Conservation (phyloP, 2,888 invertebrate genomes). For the Lysandra coridon region DNA sequence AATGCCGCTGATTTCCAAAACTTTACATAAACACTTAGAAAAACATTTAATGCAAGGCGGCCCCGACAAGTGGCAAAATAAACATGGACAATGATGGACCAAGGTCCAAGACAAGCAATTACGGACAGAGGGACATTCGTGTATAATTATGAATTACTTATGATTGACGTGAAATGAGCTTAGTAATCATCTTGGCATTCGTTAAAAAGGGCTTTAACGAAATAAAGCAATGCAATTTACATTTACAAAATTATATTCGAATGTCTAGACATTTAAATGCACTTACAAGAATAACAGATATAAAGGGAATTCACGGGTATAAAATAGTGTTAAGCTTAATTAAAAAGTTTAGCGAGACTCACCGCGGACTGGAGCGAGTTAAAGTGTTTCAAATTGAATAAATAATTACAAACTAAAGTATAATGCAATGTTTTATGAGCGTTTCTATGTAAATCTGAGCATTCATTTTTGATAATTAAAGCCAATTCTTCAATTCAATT, state of each 20-base stretch:
- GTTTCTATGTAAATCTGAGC: neutral
- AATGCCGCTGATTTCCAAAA: too few species aligned
- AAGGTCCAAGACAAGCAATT: neutral
- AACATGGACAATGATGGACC: neutral
- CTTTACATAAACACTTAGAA: too few species aligned
- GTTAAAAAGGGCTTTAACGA: neutral
- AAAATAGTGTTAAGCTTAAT: conserved; percentile 19
- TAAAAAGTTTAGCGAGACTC: neutral
- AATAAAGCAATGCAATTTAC: neutral
- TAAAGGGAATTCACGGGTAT: conserved; percentile 35
- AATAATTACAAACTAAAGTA: conserved; percentile 16
- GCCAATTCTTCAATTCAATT: too few species aligned
- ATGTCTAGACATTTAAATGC: conserved; percentile 33
- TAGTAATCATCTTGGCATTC: neutral
- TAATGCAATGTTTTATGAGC: neutral
- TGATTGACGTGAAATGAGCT: neutral
- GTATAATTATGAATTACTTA: too few species aligned
- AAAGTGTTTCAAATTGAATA: conserved; percentile 2
- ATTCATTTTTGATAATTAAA: too few species aligned
- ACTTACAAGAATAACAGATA: conserved; percentile 6
- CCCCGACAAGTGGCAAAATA: neutral
- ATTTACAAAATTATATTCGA: conserved; percentile 10
- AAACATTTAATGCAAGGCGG: neutral
- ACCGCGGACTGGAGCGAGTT: neutral
- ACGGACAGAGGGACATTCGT: too few species aligned